Percentiles rank a stretch among this genome's conserved stretches.
These are phyloP conservation scores for Echeneis naucrates DNA, from an alignment of 2,797 vertebrate genomes.

Conservation along the genomic window DNA sequence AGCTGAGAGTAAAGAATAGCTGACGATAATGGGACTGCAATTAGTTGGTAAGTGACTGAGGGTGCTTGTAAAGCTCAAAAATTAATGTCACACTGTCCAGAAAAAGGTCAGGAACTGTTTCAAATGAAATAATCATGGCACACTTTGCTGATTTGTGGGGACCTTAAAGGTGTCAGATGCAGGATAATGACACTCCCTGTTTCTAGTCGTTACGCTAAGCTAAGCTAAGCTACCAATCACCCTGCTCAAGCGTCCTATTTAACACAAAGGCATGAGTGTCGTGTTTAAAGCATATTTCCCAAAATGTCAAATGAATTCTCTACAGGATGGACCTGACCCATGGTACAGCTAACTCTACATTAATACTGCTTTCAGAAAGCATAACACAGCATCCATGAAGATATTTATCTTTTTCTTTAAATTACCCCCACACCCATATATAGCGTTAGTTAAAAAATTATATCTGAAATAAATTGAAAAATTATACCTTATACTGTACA, in stretches of 20 bases:
- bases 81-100: neutral
- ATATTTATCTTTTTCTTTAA: constrained; percentile 78
- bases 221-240: constrained; percentile 10
- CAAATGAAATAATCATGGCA: neutral
- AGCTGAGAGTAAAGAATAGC: neutral
- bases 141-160: neutral
- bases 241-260: neutral
- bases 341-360: constrained; percentile 74
- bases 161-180: no score
- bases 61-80: neutral
- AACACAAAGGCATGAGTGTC: neutral
- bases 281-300: neutral
- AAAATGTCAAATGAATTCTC: constrained; percentile 39
- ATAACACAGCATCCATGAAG: constrained; percentile 82
- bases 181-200: neutral
- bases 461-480: constrained; percentile 88
- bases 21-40: neutral
- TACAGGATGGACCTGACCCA: constrained; percentile 53
- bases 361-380: constrained; percentile 86
- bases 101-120: constrained; percentile 1
- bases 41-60: neutral
- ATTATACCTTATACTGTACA: constrained; percentile 89
- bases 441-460: constrained; percentile 88
- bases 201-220: constrained; percentile 28
- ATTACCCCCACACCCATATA: constrained; percentile 79